Percentiles rank a stretch among this genome's conserved stretches.
Conservation (phyloP, 92 coral and sea anemone genomes). For the Parazoanthus swiftii region DNA sequence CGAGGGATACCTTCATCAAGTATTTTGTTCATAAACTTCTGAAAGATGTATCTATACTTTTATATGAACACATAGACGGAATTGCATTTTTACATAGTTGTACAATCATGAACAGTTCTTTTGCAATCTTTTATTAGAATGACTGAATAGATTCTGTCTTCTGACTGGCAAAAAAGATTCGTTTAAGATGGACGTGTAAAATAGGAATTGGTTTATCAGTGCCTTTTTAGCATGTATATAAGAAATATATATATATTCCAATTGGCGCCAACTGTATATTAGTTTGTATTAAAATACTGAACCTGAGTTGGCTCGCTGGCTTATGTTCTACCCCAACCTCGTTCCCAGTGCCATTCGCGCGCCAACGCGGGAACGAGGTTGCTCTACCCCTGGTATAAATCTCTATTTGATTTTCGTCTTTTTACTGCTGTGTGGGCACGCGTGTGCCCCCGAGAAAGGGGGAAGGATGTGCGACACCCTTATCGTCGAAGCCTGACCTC, state of each 20-base stretch:
- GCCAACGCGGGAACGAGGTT: too few species aligned
- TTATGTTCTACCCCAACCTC: too few species aligned
- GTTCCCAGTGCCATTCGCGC: too few species aligned
- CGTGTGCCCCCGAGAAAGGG: too few species aligned
- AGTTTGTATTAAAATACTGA: slow-evolving; percentile 11
- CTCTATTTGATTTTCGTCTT: too few species aligned
- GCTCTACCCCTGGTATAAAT: too few species aligned
- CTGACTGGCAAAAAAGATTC: neutral
- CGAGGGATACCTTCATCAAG: neutral
- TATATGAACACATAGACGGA: neutral
- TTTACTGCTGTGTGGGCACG: too few species aligned
- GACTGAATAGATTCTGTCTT: neutral
- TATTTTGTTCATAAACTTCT: neutral
- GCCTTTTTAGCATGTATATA: slow-evolving; percentile 13
- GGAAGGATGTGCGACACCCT: too few species aligned
- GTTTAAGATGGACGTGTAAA: neutral
- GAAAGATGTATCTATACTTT: slow-evolving; percentile 1
- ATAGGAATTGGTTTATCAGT: neutral
- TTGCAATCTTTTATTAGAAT: neutral
- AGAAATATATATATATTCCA: slow-evolving; percentile 1
- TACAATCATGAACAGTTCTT: neutral
- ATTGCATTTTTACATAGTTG: neutral
- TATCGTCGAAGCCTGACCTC: too few species aligned
- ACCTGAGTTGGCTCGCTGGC: neutral
- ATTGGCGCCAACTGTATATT: neutral